A percentile compares a stretch with the other conserved stretches of the same genome.
Conservation (phyloP, 92 coral and sea anemone genomes). For the Palythoa grandis region DNA sequence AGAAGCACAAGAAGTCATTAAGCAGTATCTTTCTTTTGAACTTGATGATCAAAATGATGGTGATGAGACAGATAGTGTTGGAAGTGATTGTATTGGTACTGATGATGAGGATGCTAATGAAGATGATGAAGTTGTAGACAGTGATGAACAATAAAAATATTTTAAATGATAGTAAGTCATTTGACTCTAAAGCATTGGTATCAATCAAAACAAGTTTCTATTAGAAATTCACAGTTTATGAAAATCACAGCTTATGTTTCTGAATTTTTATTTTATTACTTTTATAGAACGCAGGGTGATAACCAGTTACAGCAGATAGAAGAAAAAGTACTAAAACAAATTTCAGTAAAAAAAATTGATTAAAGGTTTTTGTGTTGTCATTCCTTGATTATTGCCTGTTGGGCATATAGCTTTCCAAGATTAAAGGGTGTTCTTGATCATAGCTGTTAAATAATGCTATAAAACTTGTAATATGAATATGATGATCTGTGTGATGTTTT, state of each 20-base stretch:
- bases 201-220: conserved; percentile 19
- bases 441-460: conserved; percentile 12
- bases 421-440: conserved; percentile 13
- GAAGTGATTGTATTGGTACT: not conserved
- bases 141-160: conserved; percentile 19
- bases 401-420: conserved; percentile 17
- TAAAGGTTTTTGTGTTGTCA: conserved; percentile 9
- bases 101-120: conserved; percentile 17
- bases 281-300: conserved; percentile 21
- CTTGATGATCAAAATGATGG: too few species aligned
- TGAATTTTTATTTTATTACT: conserved; percentile 19
- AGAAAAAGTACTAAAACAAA: conserved; percentile 19
- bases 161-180: conserved; percentile 3
- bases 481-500: conserved; percentile 12
- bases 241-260: conserved; percentile 20
- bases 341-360: conserved; percentile 7
- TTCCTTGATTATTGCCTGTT: conserved; percentile 15
- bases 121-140: conserved; percentile 21
- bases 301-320: conserved; percentile 19
- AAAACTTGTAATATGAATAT: conserved; percentile 15
- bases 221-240: conserved; percentile 7
- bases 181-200: conserved; percentile 17
- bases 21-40: too few species aligned
- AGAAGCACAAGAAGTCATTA: too few species aligned
- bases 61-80: too few species aligned